Percentiles rank a stretch among this genome's conserved stretches.
Evolutionary conservation across 2,113 vertebrate species (phyloP).

Genomic region (Nothoprocta pentlandii): DNA sequence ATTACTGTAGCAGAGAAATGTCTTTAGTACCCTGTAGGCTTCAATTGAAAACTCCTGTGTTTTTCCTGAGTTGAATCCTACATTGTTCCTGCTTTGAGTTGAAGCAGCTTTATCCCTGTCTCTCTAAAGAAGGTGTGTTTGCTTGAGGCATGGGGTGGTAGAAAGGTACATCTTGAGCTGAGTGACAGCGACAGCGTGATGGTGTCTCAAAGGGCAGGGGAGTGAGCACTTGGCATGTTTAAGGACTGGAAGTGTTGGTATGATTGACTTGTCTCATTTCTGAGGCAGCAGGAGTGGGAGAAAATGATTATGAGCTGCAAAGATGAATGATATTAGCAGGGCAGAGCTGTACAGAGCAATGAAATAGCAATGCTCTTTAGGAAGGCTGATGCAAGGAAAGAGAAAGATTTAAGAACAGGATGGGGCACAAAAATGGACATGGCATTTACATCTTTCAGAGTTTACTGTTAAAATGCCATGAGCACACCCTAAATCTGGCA

Average conservation of each 20-base stretch:
- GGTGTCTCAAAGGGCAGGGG: background rate
- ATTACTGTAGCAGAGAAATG: background rate
- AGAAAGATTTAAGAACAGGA: background rate
- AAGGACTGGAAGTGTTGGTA: background rate
- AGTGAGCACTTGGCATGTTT: background rate
- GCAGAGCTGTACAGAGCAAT: background rate
- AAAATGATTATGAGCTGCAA: background rate
- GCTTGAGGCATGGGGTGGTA: accelerated
- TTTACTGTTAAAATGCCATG: background rate
- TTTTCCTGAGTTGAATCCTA: background rate
- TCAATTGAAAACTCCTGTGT: background rate
- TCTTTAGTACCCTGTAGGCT: background rate
- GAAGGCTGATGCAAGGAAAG: background rate
- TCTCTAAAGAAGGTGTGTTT: background rate
- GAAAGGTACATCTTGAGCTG: background rate
- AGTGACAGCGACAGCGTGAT: background rate
- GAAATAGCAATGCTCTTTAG: accelerated
- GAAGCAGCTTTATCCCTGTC: background rate
- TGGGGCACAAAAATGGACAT: accelerated
- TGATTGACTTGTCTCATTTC: background rate
- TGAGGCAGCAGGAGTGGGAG: background rate
- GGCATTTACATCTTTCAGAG: background rate
- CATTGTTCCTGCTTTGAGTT: background rate
- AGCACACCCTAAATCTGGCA: background rate
- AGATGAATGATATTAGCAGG: background rate